Evolutionary conservation across 2,888 invertebrate species (phyloP).

Genomic region (Chrysolina oricalcia): DNA sequence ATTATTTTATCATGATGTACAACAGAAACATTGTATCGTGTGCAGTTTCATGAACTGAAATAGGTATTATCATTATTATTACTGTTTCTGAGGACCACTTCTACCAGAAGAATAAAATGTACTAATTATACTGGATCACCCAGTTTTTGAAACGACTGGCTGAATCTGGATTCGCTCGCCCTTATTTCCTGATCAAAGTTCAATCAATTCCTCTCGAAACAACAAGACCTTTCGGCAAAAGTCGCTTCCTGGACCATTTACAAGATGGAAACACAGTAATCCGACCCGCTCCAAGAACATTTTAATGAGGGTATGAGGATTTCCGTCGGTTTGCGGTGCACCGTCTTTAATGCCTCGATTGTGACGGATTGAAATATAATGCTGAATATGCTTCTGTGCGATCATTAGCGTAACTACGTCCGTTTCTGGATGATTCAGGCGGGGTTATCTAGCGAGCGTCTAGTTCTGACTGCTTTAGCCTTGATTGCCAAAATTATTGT

Average conservation of each 20-base stretch:
- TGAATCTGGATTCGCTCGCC: too few species aligned
- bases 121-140: too few species aligned
- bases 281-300: background rate
- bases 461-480: background rate
- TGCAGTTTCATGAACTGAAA: too few species aligned
- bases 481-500: slow-evolving; percentile 4
- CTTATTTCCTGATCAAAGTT: too few species aligned
- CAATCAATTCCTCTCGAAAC: background rate
- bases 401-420: slow-evolving; percentile 18
- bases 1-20: too few species aligned
- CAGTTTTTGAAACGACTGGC: too few species aligned
- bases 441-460: background rate
- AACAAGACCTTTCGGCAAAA: background rate
- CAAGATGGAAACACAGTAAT: background rate
- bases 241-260: background rate
- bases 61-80: too few species aligned
- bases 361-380: slow-evolving; percentile 17
- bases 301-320: slow-evolving; percentile 9
- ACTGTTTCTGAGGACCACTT: too few species aligned
- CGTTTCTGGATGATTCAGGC: background rate
- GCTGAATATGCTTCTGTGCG: slow-evolving; percentile 9
- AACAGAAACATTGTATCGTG: too few species aligned
- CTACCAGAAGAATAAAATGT: too few species aligned
- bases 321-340: background rate
- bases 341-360: slow-evolving; percentile 4